These are phyloP conservation scores for Terebella lapidaria DNA, from an alignment of 2,888 invertebrate genomes.

Conservation along the genomic window DNA sequence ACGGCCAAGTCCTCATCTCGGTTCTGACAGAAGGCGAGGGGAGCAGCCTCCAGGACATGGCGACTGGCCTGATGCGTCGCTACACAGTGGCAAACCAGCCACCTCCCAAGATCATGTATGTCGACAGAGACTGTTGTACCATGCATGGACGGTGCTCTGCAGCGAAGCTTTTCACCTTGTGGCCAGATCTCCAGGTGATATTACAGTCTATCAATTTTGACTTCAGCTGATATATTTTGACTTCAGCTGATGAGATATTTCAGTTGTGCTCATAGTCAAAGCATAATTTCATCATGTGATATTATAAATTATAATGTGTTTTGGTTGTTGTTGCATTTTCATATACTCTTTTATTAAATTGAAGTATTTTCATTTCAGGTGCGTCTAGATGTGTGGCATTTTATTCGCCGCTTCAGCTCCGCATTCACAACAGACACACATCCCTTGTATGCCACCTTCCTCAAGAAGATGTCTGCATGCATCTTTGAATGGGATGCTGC, in stretches of 20 bases:
- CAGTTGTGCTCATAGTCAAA: no score
- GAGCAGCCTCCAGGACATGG: conserved; percentile 21
- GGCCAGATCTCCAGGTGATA: not conserved
- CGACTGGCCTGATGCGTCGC: conserved; percentile 16
- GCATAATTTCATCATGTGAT: no score
- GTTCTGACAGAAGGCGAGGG: conserved; percentile 27
- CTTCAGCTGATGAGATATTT: no score
- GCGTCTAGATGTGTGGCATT: not conserved
- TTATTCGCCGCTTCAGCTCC: not conserved
- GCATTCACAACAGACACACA: conserved; percentile 21
- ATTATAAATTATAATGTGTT: no score
- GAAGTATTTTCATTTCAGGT: no score
- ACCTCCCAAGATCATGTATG: conserved; percentile 24
- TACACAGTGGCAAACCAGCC: not conserved
- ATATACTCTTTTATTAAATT: no score
- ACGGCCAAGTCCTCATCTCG: conserved; percentile 26
- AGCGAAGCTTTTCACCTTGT: not conserved
- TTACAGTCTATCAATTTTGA: no score
- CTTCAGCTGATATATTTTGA: no score
- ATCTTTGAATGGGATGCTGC: conserved; percentile 27
- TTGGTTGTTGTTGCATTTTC: no score
- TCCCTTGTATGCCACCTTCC: conserved; percentile 26
- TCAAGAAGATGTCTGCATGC: conserved; percentile 19
- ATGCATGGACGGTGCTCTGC: not conserved
- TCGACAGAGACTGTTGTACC: conserved; percentile 30